Conservation (phyloP, 2,113 vertebrate genomes). For the Zonotrichia leucophrys region DNA sequence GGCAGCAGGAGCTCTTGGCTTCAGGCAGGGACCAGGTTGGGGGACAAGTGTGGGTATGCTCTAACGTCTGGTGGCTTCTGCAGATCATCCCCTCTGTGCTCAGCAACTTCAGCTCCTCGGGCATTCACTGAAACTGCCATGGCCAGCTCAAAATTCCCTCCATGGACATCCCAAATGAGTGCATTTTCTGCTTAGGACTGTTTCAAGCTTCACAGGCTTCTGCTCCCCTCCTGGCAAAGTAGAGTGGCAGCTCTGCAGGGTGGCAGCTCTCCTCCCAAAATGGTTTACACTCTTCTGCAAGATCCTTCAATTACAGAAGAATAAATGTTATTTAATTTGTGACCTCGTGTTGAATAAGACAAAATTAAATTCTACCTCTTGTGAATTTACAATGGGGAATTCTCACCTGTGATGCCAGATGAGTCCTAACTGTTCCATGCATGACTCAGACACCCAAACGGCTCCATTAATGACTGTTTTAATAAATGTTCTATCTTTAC, state of each 20-base stretch:
- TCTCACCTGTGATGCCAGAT: neutral
- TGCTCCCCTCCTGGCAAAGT: neutral
- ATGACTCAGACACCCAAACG: neutral
- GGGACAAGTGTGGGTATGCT: neutral
- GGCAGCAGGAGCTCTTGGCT: neutral
- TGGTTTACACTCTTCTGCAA: neutral
- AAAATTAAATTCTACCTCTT: neutral
- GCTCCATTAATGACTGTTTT: neutral
- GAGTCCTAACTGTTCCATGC: neutral
- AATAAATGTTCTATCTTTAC: neutral
- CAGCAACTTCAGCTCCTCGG: neutral
- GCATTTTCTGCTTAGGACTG: neutral
- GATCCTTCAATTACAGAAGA: neutral
- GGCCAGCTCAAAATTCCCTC: neutral
- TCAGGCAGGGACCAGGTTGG: neutral
- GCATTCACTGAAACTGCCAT: accelerated
- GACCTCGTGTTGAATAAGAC: neutral
- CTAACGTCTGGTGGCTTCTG: neutral
- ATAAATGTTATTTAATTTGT: conserved; percentile 15
- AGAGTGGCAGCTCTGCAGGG: neutral
- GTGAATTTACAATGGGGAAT: neutral
- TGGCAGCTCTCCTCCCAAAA: neutral
- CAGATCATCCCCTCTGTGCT: accelerated
- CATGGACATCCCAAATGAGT: accelerated
- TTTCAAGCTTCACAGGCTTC: neutral